phyloP scores from a whole-genome alignment of 2,113 vertebrate species.

The Istiophorus platypterus region DNA sequence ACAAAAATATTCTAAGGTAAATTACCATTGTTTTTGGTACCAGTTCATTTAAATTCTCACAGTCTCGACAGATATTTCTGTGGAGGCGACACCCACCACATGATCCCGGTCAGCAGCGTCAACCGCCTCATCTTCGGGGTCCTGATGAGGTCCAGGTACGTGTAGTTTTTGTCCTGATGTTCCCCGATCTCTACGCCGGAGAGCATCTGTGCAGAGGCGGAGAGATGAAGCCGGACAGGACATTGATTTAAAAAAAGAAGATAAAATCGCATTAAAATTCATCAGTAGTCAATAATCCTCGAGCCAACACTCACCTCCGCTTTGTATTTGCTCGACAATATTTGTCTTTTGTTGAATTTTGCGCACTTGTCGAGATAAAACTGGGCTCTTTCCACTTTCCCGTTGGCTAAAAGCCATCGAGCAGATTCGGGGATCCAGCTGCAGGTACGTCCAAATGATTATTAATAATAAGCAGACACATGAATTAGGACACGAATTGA shows the following conservation, averaged over 20 bases:
- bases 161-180: constrained; percentile 44
- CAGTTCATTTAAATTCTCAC: neutral
- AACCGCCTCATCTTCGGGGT: constrained; percentile 62
- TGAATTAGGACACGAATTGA: neutral
- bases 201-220: constrained; percentile 51
- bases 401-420: constrained; percentile 90
- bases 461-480: neutral
- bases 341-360: constrained; percentile 79
- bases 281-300: neutral
- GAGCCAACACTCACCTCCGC: constrained; percentile 75
- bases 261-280: neutral
- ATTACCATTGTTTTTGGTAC: neutral
- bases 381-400: constrained; percentile 83
- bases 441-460: neutral
- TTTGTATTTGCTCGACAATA: constrained; percentile 72
- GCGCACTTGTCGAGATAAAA: constrained; percentile 87
- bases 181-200: constrained; percentile 16
- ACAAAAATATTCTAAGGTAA: too few relatives aligned
- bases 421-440: constrained; percentile 95
- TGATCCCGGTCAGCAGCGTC: constrained; percentile 46
- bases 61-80: too few relatives aligned
- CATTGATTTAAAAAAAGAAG: neutral
- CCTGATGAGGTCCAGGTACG: constrained; percentile 63
- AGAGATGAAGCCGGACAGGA: neutral
- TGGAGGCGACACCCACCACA: constrained; percentile 66